A percentile compares a stretch with the other conserved stretches of the same genome.
Evolutionary conservation across 2,797 vertebrate genomes (phyloP).

Genomic region (Anguilla marmorata): DNA sequence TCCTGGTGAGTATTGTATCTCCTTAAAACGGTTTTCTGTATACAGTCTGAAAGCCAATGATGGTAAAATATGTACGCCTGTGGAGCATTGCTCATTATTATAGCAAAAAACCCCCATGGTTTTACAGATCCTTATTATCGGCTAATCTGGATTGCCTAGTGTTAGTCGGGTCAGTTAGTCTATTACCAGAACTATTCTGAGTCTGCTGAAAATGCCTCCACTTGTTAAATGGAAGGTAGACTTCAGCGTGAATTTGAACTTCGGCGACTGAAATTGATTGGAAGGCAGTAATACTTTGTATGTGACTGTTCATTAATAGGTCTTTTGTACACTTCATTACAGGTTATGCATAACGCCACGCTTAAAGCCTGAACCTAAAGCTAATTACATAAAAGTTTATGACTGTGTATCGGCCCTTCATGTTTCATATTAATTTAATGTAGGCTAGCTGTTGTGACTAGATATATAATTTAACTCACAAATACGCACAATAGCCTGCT

Average conservation of each 20-base stretch:
- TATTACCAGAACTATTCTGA: conserved; percentile 31
- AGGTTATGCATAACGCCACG: neutral
- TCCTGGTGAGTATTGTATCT: neutral
- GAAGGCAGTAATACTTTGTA: neutral
- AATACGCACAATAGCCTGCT: neutral
- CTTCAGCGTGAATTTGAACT: neutral
- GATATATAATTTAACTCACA: no score
- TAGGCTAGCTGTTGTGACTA: no score
- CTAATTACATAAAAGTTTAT: neutral
- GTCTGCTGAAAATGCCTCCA: neutral
- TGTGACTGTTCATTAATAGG: neutral
- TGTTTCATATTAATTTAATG: neutral
- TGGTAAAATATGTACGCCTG: neutral
- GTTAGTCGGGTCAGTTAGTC: conserved; percentile 62
- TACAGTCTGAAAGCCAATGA: neutral
- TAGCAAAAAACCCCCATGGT: conserved; percentile 54
- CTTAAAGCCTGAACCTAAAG: conserved; percentile 2
- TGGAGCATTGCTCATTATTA: conserved; percentile 34
- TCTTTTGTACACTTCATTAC: neutral
- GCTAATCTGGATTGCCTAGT: conserved; percentile 70
- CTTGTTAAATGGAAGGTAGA: neutral
- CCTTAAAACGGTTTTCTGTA: neutral
- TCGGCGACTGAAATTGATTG: neutral
- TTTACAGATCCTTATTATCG: conserved; percentile 51
- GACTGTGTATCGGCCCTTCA: neutral